phyloP scores from a whole-genome alignment of 2,888 invertebrate genomes.

The Tetragonisca angustula region DNA sequence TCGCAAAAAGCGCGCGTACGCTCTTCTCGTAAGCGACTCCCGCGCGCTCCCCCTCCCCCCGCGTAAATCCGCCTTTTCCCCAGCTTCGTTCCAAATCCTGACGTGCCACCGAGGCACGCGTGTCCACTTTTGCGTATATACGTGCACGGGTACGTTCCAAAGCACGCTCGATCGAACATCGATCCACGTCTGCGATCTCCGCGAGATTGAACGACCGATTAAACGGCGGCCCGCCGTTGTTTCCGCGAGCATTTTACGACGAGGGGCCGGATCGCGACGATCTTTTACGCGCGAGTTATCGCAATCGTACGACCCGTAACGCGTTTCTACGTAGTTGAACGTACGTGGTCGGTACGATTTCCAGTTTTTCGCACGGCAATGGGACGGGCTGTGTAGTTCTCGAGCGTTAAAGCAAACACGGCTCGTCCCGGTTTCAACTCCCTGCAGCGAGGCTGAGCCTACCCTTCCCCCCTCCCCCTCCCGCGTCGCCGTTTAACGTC shows the following conservation, averaged over 20 bases:
- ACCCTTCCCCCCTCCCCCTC: background rate
- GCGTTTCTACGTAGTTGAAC: background rate
- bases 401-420: conserved; percentile 18
- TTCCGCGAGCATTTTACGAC: too few relatives aligned
- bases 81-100: background rate
- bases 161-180: background rate
- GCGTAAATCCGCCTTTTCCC: background rate
- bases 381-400: too few relatives aligned
- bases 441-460: conserved; percentile 33
- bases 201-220: conserved; percentile 44
- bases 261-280: background rate
- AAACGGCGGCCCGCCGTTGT: too few relatives aligned
- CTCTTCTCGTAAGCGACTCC: background rate
- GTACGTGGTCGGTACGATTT: background rate
- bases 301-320: background rate
- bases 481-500: conserved; percentile 66
- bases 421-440: conserved; percentile 10
- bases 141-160: background rate
- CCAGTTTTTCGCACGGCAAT: background rate
- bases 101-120: background rate
- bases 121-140: too few relatives aligned
- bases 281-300: conserved; percentile 39
- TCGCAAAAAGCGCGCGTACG: conserved; percentile 55
- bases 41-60: too few relatives aligned
- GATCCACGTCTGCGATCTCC: background rate